Percentiles rank a stretch among this genome's conserved stretches.
Conservation (phyloP, 2,888 invertebrate genomes). For the Electrophaes corylata region DNA sequence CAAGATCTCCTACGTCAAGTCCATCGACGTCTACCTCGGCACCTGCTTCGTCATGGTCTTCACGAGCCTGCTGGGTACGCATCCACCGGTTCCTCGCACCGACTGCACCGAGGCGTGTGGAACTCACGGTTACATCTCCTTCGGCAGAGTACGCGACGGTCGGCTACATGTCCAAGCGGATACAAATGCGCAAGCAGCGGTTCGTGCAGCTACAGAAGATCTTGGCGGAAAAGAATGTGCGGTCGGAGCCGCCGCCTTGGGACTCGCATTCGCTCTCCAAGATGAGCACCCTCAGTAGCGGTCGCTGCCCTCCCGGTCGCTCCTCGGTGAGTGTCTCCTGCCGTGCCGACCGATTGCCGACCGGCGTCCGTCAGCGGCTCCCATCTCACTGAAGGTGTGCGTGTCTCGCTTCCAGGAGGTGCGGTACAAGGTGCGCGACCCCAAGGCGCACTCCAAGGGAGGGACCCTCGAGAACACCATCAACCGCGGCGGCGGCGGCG, state of each 20-base stretch:
- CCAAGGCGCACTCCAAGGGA: conserved; percentile 94
- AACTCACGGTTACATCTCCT: not conserved
- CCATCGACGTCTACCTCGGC: conserved; percentile 97
- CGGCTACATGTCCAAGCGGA: conserved; percentile 97
- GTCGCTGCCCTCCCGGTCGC: conserved; percentile 62
- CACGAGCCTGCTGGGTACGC: conserved; percentile 93
- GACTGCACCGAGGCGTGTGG: not conserved
- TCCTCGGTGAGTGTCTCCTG: conserved; percentile 51
- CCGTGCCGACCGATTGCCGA: not conserved
- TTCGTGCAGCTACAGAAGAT: conserved; percentile 94
- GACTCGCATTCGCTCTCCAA: conserved; percentile 86
- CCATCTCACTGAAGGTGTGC: too few relatives aligned
- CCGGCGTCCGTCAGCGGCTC: too few relatives aligned
- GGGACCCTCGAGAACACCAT: conserved; percentile 94
- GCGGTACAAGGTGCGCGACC: conserved; percentile 96
- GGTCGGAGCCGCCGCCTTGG: conserved; percentile 88
- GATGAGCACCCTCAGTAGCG: conserved; percentile 88
- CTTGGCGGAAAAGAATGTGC: conserved; percentile 93
- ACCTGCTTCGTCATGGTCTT: conserved; percentile 99
- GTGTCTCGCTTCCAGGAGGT: conserved; percentile 88
- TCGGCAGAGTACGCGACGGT: conserved; percentile 96
- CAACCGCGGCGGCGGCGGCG: conserved; percentile 84
- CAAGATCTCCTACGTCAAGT: conserved; percentile 98
- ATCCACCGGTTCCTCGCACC: conserved; percentile 32
- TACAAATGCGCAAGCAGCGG: conserved; percentile 96